phyloP scores from a whole-genome alignment of 2,888 invertebrate species.

The Heliconius ismenius region DNA sequence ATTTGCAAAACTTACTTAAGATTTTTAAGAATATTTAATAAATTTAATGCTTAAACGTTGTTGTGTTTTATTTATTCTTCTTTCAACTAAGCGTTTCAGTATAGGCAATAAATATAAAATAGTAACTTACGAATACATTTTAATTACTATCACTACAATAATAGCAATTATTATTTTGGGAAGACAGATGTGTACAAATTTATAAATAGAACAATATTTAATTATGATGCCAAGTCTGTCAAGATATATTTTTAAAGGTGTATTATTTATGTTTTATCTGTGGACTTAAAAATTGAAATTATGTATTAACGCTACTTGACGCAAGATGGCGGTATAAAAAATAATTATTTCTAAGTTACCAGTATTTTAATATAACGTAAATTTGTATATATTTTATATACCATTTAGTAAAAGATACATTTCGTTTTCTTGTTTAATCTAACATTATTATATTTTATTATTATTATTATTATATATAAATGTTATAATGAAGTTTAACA shows the following conservation, averaged over 20 bases:
- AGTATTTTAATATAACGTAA: background rate
- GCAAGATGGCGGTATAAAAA: conserved; percentile 49
- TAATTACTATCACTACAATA: background rate
- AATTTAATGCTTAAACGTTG: background rate
- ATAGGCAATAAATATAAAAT: background rate
- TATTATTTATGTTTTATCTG: conserved; percentile 33
- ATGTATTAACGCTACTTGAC: conserved; percentile 45
- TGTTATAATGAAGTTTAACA: background rate
- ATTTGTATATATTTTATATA: too few species aligned
- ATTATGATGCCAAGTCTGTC: conserved; percentile 16
- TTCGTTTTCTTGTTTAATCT: background rate
- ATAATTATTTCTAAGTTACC: background rate
- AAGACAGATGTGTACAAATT: conserved; percentile 6
- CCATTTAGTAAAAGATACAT: background rate
- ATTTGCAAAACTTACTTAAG: too few species aligned
- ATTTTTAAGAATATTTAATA: background rate
- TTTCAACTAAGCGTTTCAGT: background rate
- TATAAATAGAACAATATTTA: conserved; percentile 12
- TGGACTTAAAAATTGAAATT: background rate
- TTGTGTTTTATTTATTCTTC: background rate
- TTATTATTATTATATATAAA: too few species aligned
- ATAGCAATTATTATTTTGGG: conserved; percentile 1
- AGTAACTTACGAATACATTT: background rate
- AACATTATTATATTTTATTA: too few species aligned
- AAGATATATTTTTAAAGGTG: background rate